Base-by-base conservation (phyloP, 2,113 vertebrate species). In the Hippocampus guttulatus region DNA sequence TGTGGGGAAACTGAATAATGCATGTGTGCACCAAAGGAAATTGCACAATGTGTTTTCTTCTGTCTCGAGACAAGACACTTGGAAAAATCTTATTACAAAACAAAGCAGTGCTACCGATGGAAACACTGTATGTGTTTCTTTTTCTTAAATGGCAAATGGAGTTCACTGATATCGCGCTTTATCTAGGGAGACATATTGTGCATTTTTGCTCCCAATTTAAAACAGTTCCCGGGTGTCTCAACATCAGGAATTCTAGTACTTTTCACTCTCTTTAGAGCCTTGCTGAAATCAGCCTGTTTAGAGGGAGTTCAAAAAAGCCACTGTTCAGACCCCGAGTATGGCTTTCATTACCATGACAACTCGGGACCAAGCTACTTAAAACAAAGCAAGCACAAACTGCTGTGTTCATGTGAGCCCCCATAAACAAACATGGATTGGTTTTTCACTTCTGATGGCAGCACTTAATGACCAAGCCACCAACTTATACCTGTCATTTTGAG, bases 1-100 rank as follows among this genome's bases (percentile, higher is more conserved):
- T 70, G 47, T 62, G 69, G 69, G 69, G 51, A 58, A 67, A 43
- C 5, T 89, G 71, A 88, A 88, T 88, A 81, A 88, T 88, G 69
- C 65, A 89, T 88, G 80, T 73, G 51, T 58, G 68, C 69, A 80
- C 58, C 38, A 67, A 67, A 76, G 74, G 75, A 77, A 78, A 81
- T 68, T 80, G 75, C 58, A 64, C 21, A n/a, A 41, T 30, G 58
- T 60, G 57, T 30, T 61, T 61, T 61, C 27, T 33, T 61, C 33
- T 61, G 25, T 61, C 58, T 61, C 58, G 2, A 61, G 58, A 61
- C 58, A 61, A 61, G 58, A 61, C 15, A 18, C 15, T 18, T 16
- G 27, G 58, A 33, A 61, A 61, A 33, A 61, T 61, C 25, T 61
- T 61, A 61, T 61, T 61, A 27, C 58, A 33, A 61, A 58, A 58